Evolutionary conservation across 2,797 vertebrate species (phyloP).

Genomic region (Perdix hodgsoniae): DNA sequence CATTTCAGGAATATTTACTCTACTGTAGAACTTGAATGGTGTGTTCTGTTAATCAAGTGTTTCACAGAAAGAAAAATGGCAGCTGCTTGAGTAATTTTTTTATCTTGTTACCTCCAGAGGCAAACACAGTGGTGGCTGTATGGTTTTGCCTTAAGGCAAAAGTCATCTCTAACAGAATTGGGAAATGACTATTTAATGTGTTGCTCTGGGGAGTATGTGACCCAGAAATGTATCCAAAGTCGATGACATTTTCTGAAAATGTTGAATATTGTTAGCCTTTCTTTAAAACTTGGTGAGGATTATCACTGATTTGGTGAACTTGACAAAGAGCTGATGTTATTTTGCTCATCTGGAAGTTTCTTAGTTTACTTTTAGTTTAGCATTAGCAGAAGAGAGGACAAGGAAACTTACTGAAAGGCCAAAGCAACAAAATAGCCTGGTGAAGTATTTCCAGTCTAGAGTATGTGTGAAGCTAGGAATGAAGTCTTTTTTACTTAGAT

Average conservation of each 20-base stretch:
- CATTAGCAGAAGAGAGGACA: neutral
- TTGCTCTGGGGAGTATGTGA: conserved; percentile 50
- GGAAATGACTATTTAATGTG: conserved; percentile 13
- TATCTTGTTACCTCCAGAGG: conserved; percentile 17
- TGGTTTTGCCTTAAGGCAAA: conserved; percentile 41
- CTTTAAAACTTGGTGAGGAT: neutral
- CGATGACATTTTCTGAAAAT: conserved; percentile 17
- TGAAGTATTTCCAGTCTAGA: neutral
- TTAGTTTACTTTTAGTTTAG: neutral
- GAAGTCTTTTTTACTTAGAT: neutral
- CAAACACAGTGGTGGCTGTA: neutral
- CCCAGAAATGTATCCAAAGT: conserved; percentile 47
- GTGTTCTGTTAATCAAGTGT: conserved; percentile 3
- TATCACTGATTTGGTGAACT: neutral
- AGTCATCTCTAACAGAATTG: conserved; percentile 30
- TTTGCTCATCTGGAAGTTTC: neutral
- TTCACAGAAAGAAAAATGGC: conserved; percentile 7
- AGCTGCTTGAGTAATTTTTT: conserved; percentile 28
- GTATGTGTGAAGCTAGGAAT: neutral
- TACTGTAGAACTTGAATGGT: neutral
- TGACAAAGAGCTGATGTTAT: neutral
- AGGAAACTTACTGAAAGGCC: neutral
- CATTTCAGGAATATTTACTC: neutral
- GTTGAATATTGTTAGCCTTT: neutral
- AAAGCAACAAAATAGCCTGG: neutral